These are phyloP conservation scores for Choristoneura rosaceana DNA, from an alignment of 2,888 invertebrate genomes.

Conservation along the genomic window DNA sequence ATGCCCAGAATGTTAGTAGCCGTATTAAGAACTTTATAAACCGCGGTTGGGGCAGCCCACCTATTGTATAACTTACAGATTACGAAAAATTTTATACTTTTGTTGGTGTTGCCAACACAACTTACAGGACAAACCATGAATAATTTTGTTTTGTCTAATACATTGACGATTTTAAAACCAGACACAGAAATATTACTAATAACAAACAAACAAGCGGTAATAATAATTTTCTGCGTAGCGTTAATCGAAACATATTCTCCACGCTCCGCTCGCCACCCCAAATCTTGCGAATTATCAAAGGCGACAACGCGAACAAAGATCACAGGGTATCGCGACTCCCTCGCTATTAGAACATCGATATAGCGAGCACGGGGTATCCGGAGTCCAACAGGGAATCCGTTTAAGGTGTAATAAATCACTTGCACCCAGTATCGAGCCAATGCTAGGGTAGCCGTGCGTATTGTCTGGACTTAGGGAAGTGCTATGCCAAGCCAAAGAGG, in stretches of 20 bases:
- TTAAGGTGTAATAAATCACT: slow-evolving; percentile 81
- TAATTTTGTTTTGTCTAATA: too few relatives aligned
- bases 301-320: slow-evolving; percentile 33
- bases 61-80: too few relatives aligned
- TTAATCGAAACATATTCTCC: slow-evolving; percentile 21
- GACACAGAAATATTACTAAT: not conserved
- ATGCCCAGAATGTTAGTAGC: too few relatives aligned
- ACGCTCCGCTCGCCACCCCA: slow-evolving; percentile 8
- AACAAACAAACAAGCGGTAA: slow-evolving; percentile 7
- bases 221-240: slow-evolving; percentile 4
- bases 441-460: slow-evolving; percentile 61
- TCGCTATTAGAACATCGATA: slow-evolving; percentile 44
- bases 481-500: slow-evolving; percentile 8
- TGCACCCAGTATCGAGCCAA: slow-evolving; percentile 59
- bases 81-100: too few relatives aligned
- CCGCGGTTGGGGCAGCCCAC: too few relatives aligned
- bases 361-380: slow-evolving; percentile 53
- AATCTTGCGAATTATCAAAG: slow-evolving; percentile 33
- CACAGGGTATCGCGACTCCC: slow-evolving; percentile 26
- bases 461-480: slow-evolving; percentile 23
- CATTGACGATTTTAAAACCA: too few relatives aligned
- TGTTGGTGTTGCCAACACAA: too few relatives aligned
- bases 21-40: too few relatives aligned
- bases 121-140: too few relatives aligned
- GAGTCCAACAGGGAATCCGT: slow-evolving; percentile 71